Conservation (phyloP, 2,797 vertebrate genomes). For the Loris lydekkerianus region DNA sequence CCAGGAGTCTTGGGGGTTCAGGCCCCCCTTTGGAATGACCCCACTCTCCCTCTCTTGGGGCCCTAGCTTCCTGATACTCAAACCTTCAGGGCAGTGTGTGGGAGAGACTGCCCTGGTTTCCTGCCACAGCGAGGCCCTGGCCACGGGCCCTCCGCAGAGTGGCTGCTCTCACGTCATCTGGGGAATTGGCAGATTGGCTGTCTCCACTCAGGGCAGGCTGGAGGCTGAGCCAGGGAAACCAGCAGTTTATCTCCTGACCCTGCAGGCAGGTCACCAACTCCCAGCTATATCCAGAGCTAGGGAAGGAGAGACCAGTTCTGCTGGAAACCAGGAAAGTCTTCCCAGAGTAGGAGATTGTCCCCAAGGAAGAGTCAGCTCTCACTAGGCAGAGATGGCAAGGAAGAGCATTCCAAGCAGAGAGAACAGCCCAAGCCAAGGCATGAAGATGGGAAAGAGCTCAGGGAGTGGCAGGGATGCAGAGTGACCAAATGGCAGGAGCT, state of each 20-base stretch:
- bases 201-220: background rate
- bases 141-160: background rate
- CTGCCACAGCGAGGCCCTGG: background rate
- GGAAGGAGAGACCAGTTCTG: background rate
- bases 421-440: background rate
- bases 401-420: no score
- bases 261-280: background rate
- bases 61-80: background rate
- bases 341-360: background rate
- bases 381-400: background rate
- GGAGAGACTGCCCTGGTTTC: background rate
- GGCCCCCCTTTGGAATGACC: background rate
- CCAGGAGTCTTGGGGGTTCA: background rate
- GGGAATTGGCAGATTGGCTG: background rate
- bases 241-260: background rate
- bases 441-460: background rate
- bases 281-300: background rate
- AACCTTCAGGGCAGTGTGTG: background rate
- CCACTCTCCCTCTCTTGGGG: background rate
- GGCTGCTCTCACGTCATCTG: fast-evolving
- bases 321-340: background rate
- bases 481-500: background rate
- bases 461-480: fast-evolving
- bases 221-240: background rate
- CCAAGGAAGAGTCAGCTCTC: no score